Conservation (phyloP, 2,797 vertebrate genomes). For the Poeciliopsis gracilis region DNA sequence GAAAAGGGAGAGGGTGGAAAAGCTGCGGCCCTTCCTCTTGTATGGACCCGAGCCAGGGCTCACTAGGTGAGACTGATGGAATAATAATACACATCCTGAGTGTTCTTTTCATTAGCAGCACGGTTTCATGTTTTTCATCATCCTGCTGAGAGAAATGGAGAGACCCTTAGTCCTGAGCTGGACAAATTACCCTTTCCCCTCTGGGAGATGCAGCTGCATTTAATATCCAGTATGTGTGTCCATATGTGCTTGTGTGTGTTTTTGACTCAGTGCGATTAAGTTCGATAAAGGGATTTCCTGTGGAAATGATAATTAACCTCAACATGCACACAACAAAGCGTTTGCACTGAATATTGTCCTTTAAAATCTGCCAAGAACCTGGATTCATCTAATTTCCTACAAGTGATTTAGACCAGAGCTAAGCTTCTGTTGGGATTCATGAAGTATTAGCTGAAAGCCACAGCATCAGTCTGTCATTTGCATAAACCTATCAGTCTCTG, state of each 20-base stretch:
- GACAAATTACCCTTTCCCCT: slow-evolving; percentile 88
- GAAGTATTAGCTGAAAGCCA: slow-evolving; percentile 54
- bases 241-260: slow-evolving; percentile 46
- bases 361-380: slow-evolving; percentile 77
- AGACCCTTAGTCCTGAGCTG: slow-evolving; percentile 90
- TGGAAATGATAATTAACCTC: slow-evolving; percentile 97
- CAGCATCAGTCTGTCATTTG: slow-evolving; percentile 71
- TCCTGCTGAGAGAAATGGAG: slow-evolving; percentile 97
- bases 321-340: slow-evolving; percentile 87
- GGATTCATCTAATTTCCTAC: slow-evolving; percentile 83
- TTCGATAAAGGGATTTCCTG: slow-evolving; percentile 85
- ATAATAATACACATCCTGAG: slow-evolving; percentile 99
- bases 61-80: slow-evolving; percentile 99
- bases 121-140: slow-evolving; percentile 97
- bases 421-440: slow-evolving; percentile 77
- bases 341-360: slow-evolving; percentile 72
- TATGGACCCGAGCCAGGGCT: slow-evolving; percentile 88
- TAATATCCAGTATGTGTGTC: slow-evolving; percentile 78
- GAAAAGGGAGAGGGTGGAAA: slow-evolving; percentile 74
- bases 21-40: slow-evolving; percentile 87
- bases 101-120: slow-evolving; percentile 98
- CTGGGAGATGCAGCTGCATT: slow-evolving; percentile 90
- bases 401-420: slow-evolving; percentile 80
- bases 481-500: slow-evolving; percentile 83
- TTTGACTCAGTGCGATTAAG: slow-evolving; percentile 49